These are phyloP conservation scores for Ooceraea biroi DNA, from an alignment of 1,140 invertebrate genomes.

Conservation along the genomic window DNA sequence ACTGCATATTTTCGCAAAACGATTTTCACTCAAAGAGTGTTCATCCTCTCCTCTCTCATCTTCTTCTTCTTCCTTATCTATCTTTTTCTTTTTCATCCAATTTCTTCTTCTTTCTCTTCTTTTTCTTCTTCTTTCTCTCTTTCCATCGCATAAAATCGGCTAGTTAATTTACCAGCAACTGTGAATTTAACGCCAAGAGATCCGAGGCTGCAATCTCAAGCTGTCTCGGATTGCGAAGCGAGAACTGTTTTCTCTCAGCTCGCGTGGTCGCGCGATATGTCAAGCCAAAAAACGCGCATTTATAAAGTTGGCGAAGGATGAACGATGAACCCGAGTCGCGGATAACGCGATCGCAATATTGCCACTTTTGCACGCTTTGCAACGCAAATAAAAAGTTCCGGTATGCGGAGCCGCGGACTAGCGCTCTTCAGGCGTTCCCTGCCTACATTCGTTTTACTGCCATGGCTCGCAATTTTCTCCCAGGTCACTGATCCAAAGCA, in stretches of 20 bases:
- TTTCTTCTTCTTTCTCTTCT: neutral
- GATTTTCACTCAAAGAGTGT: neutral
- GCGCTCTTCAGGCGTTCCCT: too few species aligned
- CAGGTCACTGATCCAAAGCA: too few species aligned
- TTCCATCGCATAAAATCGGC: neutral
- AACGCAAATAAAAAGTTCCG: neutral
- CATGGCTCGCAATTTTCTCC: neutral
- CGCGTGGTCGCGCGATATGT: neutral
- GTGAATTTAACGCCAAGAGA: neutral
- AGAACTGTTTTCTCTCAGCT: slow-evolving; percentile 1
- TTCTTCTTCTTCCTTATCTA: too few species aligned
- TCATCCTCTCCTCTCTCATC: neutral
- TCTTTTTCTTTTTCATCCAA: too few species aligned
- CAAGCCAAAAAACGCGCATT: slow-evolving; percentile 18
- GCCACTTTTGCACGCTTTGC: neutral
- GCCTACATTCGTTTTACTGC: neutral
- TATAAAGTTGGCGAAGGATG: neutral
- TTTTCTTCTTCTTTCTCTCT: neutral
- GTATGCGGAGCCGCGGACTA: neutral
- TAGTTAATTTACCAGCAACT: neutral
- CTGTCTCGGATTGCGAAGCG: too few species aligned
- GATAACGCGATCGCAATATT: neutral
- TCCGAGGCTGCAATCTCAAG: neutral
- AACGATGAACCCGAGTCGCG: slow-evolving; percentile 4
- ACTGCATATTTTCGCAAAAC: neutral